phyloP scores from a whole-genome alignment of 2,113 vertebrate genomes.

The Microcebus tavaratra region DNA sequence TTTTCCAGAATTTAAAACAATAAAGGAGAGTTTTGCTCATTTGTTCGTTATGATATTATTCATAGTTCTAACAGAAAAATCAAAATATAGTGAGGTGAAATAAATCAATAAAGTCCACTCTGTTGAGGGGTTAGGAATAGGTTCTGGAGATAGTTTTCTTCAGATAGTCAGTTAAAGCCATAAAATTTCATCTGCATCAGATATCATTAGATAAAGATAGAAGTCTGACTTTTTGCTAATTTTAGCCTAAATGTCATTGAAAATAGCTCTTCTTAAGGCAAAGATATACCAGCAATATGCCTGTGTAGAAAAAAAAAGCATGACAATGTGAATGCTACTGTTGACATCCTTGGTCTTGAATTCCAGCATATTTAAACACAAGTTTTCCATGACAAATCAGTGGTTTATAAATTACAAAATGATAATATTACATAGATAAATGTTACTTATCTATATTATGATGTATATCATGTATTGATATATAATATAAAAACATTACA shows the following conservation, averaged over 20 bases:
- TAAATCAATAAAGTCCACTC: neutral
- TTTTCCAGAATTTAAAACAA: neutral
- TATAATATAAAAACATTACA: neutral
- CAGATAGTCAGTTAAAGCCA: neutral
- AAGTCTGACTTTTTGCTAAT: slow-evolving; percentile 43
- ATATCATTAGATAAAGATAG: slow-evolving; percentile 18
- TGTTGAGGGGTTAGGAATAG: neutral
- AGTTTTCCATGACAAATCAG: neutral
- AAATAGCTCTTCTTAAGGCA: slow-evolving; percentile 46
- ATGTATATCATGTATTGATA: neutral
- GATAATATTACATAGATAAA: neutral
- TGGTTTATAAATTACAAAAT: slow-evolving; percentile 22
- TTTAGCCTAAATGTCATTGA: slow-evolving; percentile 51
- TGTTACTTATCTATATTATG: neutral
- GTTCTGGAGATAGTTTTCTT: neutral
- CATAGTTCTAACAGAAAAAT: neutral
- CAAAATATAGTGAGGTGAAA: slow-evolving; percentile 16
- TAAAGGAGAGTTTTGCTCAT: slow-evolving; percentile 34
- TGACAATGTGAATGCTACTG: neutral
- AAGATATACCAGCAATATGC: neutral
- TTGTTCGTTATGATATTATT: neutral
- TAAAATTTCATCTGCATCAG: neutral
- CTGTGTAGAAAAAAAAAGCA: neutral
- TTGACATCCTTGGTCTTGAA: slow-evolving; percentile 8
- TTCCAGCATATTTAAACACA: neutral